phyloP scores from a whole-genome alignment of 2,888 invertebrate genomes.

The Parnassius mnemosyne region DNA sequence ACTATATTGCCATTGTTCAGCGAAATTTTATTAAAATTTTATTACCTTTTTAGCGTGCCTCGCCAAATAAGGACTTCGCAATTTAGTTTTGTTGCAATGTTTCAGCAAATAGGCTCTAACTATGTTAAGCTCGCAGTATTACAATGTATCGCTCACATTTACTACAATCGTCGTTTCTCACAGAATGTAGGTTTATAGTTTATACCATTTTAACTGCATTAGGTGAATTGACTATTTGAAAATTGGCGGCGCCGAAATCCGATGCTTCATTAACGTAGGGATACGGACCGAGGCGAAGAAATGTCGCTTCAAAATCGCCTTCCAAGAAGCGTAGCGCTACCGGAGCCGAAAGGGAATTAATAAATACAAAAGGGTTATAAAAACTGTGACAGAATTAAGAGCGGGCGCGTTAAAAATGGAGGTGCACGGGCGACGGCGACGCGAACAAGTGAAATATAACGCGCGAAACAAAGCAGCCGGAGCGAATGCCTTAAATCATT shows the following conservation, averaged over 20 bases:
- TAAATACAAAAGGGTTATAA: constrained; percentile 79
- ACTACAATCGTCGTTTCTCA: constrained; percentile 6
- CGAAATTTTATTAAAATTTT: constrained; percentile 44
- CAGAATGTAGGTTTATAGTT: constrained; percentile 8
- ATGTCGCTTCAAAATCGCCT: constrained; percentile 75
- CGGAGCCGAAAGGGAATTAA: constrained; percentile 76
- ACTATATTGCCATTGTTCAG: constrained; percentile 66
- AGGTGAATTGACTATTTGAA: constrained; percentile 14
- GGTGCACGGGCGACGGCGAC: constrained; percentile 65
- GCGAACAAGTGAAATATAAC: constrained; percentile 80
- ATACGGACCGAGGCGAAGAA: constrained; percentile 67
- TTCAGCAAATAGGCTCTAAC: constrained; percentile 21
- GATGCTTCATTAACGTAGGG: constrained; percentile 76
- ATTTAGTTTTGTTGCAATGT: constrained; percentile 26
- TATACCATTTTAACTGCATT: constrained; percentile 5
- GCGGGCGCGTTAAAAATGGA: constrained; percentile 72
- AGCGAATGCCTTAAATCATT: constrained; percentile 81
- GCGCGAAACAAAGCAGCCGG: constrained; percentile 81
- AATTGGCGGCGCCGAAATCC: constrained; percentile 62
- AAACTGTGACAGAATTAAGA: constrained; percentile 80
- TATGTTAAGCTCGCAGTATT: constrained; percentile 15
- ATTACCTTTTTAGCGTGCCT: constrained; percentile 30
- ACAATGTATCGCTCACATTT: constrained; percentile 21
- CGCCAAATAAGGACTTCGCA: constrained; percentile 24
- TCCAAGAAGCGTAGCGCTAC: constrained; percentile 78